Percentiles rank a stretch among this genome's conserved stretches.
Evolutionary conservation across 2,797 vertebrate genomes (phyloP).

Genomic region (Myotis findleyi): DNA sequence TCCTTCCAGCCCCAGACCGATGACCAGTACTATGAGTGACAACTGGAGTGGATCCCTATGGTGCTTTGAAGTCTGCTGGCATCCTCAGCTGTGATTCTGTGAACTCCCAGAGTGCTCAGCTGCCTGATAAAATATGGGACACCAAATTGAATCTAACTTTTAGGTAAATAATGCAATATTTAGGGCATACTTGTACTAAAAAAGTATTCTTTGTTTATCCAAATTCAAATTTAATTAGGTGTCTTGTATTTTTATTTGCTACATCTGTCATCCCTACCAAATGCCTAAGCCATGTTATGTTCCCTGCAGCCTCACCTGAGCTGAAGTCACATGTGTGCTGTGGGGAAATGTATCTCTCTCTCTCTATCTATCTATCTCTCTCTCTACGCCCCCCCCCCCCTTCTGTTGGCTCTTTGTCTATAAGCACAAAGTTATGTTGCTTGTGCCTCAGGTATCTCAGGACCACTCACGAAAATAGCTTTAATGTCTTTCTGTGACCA

Average conservation of each 20-base stretch:
- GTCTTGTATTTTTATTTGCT: not conserved
- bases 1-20: not conserved
- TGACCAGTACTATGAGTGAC: not conserved
- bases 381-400: not conserved
- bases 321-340: not conserved
- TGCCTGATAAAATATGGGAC: not conserved
- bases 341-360: not conserved
- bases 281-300: not conserved
- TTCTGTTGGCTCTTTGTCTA: not conserved
- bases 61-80: not conserved
- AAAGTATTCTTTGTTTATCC: not conserved
- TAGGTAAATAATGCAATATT: not conserved
- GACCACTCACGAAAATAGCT: not conserved
- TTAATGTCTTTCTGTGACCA: not conserved
- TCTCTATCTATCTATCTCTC: not conserved
- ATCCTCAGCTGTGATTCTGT: not conserved
- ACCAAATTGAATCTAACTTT: conserved; percentile 1
- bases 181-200: not conserved
- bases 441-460: not conserved
- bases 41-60: not conserved
- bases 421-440: not conserved
- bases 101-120: not conserved
- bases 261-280: not conserved
- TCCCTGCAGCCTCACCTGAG: not conserved
- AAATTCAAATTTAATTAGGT: not conserved